phyloP scores from a whole-genome alignment of 2,888 invertebrate genomes.

The Meiosimyza decipiens region DNA sequence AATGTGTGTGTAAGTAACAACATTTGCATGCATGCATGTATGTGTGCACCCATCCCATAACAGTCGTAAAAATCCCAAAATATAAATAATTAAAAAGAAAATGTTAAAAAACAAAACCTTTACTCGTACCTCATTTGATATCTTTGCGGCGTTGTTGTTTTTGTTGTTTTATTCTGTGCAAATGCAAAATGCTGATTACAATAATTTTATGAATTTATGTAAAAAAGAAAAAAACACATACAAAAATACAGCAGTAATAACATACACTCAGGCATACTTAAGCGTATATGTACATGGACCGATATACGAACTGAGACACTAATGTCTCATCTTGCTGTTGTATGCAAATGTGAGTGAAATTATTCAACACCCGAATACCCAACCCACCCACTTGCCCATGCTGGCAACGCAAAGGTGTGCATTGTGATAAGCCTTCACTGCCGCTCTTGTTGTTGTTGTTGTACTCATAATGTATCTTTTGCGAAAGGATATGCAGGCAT shows the following conservation, averaged over 20 bases:
- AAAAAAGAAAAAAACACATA: constrained; percentile 27
- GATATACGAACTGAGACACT: background rate
- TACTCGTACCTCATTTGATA: constrained; percentile 33
- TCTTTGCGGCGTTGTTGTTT: constrained; percentile 25
- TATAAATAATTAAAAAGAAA: constrained; percentile 34
- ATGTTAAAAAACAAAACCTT: constrained; percentile 18
- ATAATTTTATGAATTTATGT: constrained; percentile 59
- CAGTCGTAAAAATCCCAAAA: constrained; percentile 29
- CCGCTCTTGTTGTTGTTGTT: background rate
- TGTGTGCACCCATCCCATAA: background rate
- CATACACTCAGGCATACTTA: constrained; percentile 24
- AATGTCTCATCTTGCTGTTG: background rate
- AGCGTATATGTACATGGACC: background rate
- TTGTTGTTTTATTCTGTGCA: constrained; percentile 43
- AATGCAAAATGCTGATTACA: constrained; percentile 65
- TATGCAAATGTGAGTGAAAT: constrained; percentile 22
- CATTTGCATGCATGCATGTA: background rate
- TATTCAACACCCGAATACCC: constrained; percentile 12
- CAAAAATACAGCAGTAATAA: constrained; percentile 18
- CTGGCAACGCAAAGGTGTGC: constrained; percentile 10
- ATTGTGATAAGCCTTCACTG: constrained; percentile 15
- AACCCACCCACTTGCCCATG: background rate
- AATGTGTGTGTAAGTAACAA: background rate
- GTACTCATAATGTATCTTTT: constrained; percentile 17
- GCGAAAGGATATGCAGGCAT: background rate